Percentiles rank a stretch among this genome's conserved stretches.
Conservation (phyloP, 1,140 invertebrate species). For the Nasonia longicornis region DNA sequence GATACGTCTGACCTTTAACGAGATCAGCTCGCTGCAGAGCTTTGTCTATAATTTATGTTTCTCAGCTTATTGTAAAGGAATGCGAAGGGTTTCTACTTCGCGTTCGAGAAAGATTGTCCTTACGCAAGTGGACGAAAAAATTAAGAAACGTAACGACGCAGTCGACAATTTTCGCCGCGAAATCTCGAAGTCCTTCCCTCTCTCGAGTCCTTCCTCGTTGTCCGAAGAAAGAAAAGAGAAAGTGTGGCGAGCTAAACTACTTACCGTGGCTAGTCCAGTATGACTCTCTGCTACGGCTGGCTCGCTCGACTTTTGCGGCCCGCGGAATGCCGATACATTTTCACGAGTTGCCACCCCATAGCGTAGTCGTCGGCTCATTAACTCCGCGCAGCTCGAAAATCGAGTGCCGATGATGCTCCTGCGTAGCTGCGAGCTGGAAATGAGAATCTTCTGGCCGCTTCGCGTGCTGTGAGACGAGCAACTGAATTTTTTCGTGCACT, state of each 20-base stretch:
- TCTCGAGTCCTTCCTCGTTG: background rate
- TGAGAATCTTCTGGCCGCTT: background rate
- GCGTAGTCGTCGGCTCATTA: too few relatives aligned
- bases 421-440: too few relatives aligned
- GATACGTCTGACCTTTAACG: conserved; percentile 24
- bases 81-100: too few relatives aligned
- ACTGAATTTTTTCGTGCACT: background rate
- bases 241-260: background rate
- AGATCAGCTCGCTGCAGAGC: conserved; percentile 6
- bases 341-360: too few relatives aligned
- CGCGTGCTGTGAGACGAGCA: background rate
- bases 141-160: background rate
- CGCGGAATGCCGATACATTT: too few relatives aligned
- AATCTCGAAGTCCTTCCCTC: background rate
- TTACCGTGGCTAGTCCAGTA: conserved; percentile 2
- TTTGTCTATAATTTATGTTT: conserved; percentile 16
- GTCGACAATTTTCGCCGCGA: background rate
- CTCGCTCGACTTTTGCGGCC: too few relatives aligned
- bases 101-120: too few relatives aligned
- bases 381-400: background rate
- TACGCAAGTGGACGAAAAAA: background rate
- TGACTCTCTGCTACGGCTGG: background rate
- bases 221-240: background rate
- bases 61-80: too few relatives aligned
- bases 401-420: background rate